Percentiles rank a stretch among this genome's conserved stretches.
Evolutionary conservation across 2,888 invertebrate species (phyloP).

Genomic region (Cephus rjabovi): DNA sequence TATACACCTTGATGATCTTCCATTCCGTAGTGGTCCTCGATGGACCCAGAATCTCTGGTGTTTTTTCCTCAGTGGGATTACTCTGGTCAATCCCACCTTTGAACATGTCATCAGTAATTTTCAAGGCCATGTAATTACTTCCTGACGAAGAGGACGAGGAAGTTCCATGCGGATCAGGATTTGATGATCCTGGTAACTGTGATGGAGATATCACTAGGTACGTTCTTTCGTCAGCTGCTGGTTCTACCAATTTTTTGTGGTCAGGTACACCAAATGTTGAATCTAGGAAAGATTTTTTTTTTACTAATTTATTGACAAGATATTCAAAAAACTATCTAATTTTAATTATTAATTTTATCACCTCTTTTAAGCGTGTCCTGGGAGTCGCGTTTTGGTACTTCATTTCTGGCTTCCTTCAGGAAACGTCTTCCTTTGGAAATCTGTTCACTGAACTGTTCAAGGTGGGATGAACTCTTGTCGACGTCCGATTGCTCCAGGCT

Average conservation of each 20-base stretch:
- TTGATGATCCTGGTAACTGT: neutral
- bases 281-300: slow-evolving; percentile 14
- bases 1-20: slow-evolving; percentile 35
- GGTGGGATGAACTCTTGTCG: neutral
- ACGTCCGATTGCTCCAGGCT: neutral
- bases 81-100: slow-evolving; percentile 50
- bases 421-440: slow-evolving; percentile 5
- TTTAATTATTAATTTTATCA: neutral
- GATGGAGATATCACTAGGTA: slow-evolving; percentile 17
- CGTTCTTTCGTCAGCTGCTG: slow-evolving; percentile 8
- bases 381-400: neutral
- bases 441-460: neutral
- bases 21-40: slow-evolving; percentile 27
- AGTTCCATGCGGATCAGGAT: neutral
- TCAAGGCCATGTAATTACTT: slow-evolving; percentile 47
- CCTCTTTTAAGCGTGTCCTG: neutral
- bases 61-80: slow-evolving; percentile 35
- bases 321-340: neutral
- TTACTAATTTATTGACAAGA: neutral
- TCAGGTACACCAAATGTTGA: slow-evolving; percentile 16
- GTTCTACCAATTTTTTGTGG: slow-evolving; percentile 8
- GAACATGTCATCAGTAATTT: slow-evolving; percentile 52
- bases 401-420: neutral
- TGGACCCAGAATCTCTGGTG: slow-evolving; percentile 4
- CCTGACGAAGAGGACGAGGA: slow-evolving; percentile 29